Base-by-base conservation (phyloP, 2,797 vertebrate genomes). In the Lepidocolaptes lacrymiger region DNA sequence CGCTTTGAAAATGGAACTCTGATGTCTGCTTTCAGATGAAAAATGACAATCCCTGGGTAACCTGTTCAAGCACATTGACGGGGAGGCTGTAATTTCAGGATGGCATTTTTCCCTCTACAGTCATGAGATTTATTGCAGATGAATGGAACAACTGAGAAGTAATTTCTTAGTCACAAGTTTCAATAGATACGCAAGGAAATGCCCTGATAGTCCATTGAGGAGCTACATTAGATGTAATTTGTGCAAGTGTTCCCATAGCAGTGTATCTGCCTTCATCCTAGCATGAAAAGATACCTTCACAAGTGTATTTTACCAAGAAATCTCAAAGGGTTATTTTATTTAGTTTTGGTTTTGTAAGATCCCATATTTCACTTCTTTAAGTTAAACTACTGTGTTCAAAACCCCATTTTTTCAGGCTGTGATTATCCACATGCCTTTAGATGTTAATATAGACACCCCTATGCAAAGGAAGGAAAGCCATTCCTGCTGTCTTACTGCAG, bases 31-130 rank as follows among this genome's bases (percentile, higher is more conserved):
- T 96, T 96, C 78, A 91, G 81, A 95, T 89, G 79, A 95, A 96
- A 95, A 97, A 92, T 94, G 67, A 96, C 91, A 95, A 81, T 74
- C 66, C 17, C 51, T 67, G 64, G 79, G 81, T 94, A 91, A 95
- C 64, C 19, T 80, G 55, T 82, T 93, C 64, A 66, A 81, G 81
- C 36, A 90, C 86, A 49, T 59, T 88, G 73, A 93, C 73, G 81
- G 67, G 72, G 95, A 97, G 95, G 82, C 73, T 97, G 44, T 96
- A 82, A 96, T 98, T 97, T 97, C 95, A 80, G 92, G 82, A 92
- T 79, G 88, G 77, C 87, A 85, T 94, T 91, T 92, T 81, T 96
- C 94, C 77, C 49, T 94, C 58, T 73, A 7, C 18, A 88, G 67
- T 82, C 56, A 76, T 75, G 84, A 64, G 81, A 81, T 93, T 91